Evolutionary conservation across 2,888 invertebrate species (phyloP), one percentile per base, ranked within the genome.

Genomic region (Saturnia japonica): DNA sequence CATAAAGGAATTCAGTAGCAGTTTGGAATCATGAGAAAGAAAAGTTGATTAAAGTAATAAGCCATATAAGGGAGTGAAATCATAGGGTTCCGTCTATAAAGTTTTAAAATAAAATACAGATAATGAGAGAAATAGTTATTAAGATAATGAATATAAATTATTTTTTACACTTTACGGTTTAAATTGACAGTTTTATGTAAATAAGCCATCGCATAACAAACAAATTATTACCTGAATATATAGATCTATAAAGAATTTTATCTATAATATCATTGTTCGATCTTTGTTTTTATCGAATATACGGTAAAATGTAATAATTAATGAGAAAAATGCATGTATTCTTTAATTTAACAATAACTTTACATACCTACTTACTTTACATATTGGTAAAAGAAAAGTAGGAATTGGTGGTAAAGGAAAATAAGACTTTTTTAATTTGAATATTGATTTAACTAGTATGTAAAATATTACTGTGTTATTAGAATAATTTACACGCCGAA

Each of bases 11-110:
- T 92, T 82, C 93, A 91, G 93, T 92, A 93, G 93, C 93, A 83
- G 85, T 83, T 84, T 83, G 86, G 85, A 88, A 79, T 88, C 92
- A 91, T 93, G 93, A 92, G 93, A 94, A 93, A 92, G 91, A 89
- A 83, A 85, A 83, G 85, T 82, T 79, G 85, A 88, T 88, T 89
- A 84, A 88, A 86, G 86, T 84, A 86, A 86, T 83, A 81, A 83
- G 79, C 73, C 75, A 77, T 76, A 77, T 78, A 76, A 75, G 74
- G 75, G 76, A 74, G 75, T 75, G 74, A 72, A 78, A 74, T 70
- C 74, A 72, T 71, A 77, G 83, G 88, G 91, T 90, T 90, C 91
- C 75, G 86, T 77, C 79, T 11, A 66, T 71, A 34, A 9, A 66
- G 19, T 25, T 42, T 14, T 28, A 28, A 12, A 60, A 60, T 28